Evolutionary conservation across 2,113 vertebrate species (phyloP).

Genomic region (Lophura nycthemera): DNA sequence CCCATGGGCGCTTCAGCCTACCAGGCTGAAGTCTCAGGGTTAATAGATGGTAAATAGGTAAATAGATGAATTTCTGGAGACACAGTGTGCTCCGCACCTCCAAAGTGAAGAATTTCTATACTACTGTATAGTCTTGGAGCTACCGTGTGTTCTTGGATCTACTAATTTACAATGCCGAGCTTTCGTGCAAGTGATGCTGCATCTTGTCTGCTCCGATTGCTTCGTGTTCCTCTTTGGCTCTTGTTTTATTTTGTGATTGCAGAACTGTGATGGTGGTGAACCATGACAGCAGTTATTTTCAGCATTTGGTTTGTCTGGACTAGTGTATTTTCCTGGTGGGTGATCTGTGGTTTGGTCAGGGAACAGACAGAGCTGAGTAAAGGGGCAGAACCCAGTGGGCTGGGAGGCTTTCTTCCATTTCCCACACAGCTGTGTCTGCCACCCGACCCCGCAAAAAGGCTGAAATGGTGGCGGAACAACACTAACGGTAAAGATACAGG

Average conservation of each 20-base stretch:
- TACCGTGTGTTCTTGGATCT: neutral
- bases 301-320: neutral
- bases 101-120: neutral
- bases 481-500: neutral
- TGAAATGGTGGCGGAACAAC: neutral
- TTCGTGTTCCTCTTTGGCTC: neutral
- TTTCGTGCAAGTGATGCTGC: neutral
- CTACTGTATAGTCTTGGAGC: fast-evolving
- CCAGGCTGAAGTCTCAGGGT: neutral
- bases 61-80: neutral
- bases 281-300: neutral
- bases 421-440: fast-evolving
- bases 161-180: fast-evolving
- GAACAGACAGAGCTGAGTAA: neutral
- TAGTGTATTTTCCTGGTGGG: neutral
- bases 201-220: neutral
- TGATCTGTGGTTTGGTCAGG: neutral
- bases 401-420: neutral
- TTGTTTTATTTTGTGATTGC: neutral
- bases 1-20: no score
- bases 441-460: neutral
- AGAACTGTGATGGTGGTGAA: fast-evolving
- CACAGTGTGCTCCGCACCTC: neutral
- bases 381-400: neutral
- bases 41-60: fast-evolving